Conservation (phyloP, 2,113 vertebrate species). For the Laterallus jamaicensis region DNA sequence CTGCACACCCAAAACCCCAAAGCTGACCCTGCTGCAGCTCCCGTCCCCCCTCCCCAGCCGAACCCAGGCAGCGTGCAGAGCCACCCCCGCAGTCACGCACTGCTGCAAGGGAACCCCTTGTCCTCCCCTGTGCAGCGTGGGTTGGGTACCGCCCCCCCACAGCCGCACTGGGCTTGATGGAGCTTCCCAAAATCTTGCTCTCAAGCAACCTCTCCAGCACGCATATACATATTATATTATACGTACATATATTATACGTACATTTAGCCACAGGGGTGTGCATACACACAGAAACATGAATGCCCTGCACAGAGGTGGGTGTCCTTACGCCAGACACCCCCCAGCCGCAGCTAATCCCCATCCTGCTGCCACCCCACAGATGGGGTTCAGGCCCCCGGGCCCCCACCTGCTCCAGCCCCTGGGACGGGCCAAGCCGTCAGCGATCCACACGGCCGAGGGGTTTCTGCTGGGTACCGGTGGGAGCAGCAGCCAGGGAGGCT, state of each 20-base stretch:
- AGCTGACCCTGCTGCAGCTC: background rate
- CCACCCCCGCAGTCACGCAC: accelerated
- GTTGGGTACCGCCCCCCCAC: background rate
- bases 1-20: background rate
- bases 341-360: background rate
- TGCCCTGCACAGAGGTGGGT: accelerated
- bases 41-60: no score
- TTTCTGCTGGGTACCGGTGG: background rate
- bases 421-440: background rate
- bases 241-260: background rate
- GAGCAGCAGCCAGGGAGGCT: background rate
- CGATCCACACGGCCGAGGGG: background rate
- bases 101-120: background rate
- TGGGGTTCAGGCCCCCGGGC: background rate
- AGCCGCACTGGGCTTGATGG: accelerated
- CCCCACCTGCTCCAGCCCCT: background rate
- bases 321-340: background rate
- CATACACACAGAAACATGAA: accelerated
- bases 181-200: background rate
- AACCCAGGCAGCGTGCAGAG: background rate
- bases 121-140: accelerated
- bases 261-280: background rate
- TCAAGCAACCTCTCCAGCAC: accelerated
- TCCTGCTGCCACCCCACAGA: background rate
- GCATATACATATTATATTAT: accelerated